Evolutionary conservation across 2,113 vertebrate species (phyloP).

Genomic region (Crotalus horridus): DNA sequence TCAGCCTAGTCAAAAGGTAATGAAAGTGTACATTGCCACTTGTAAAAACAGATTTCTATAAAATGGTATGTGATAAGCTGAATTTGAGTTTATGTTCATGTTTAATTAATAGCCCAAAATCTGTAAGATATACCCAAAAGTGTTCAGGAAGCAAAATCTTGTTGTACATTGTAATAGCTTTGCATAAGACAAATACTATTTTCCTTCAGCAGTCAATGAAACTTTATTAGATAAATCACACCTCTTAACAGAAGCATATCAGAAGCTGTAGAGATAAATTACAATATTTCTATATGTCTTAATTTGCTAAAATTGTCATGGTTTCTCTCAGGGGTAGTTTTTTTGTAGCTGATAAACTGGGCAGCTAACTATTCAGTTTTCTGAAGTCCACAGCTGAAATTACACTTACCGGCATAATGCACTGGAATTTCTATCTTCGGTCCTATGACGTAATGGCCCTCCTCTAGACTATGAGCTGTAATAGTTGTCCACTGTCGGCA

Average conservation of each 20-base stretch:
- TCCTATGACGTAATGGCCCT: constrained; percentile 98
- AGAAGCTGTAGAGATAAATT: background rate
- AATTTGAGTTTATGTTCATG: background rate
- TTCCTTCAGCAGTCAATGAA: constrained; percentile 2
- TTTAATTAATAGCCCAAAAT: background rate
- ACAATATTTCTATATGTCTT: fast-evolving
- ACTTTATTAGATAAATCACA: background rate
- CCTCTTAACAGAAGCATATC: background rate
- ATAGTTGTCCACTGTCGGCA: constrained; percentile 99
- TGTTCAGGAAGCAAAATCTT: background rate
- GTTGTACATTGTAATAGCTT: background rate
- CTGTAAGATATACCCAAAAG: background rate
- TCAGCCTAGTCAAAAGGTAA: background rate
- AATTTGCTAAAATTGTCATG: background rate
- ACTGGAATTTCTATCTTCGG: constrained; percentile 99
- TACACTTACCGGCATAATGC: constrained; percentile 92
- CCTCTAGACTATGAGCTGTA: constrained; percentile 97
- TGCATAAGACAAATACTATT: constrained; percentile 3
- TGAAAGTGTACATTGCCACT: background rate
- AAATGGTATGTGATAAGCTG: background rate
- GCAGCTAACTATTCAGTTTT: constrained; percentile 18
- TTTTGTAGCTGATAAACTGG: background rate
- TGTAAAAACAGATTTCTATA: background rate
- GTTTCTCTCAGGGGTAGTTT: background rate
- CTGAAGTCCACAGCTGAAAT: background rate